Percentiles rank a stretch among this genome's conserved stretches.
Evolutionary conservation across 2,888 invertebrate species (phyloP).

Genomic region (Lasioglossum pauxillum): DNA sequence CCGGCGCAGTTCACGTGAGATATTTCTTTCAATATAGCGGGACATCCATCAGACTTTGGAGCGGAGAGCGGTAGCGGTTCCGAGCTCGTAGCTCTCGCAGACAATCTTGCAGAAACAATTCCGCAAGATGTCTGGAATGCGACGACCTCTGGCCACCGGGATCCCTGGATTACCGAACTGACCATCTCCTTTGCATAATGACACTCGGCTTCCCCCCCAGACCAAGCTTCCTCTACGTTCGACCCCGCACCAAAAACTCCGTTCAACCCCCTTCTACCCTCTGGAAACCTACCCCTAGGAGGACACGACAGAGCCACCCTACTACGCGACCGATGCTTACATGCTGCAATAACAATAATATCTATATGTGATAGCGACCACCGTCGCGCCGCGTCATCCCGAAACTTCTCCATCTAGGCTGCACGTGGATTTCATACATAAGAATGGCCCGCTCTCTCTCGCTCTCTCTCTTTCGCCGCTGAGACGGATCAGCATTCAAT

Average conservation of each 20-base stretch:
- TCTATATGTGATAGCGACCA: constrained; percentile 67
- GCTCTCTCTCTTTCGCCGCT: constrained; percentile 46
- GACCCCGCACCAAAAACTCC: constrained; percentile 61
- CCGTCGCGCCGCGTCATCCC: constrained; percentile 53
- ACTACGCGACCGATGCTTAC: constrained; percentile 50
- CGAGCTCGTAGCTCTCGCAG: constrained; percentile 59
- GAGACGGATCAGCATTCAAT: constrained; percentile 79
- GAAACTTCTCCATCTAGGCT: constrained; percentile 46
- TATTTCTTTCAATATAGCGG: constrained; percentile 83
- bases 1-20: constrained; percentile 73
- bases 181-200: constrained; percentile 84
- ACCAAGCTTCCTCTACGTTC: constrained; percentile 30
- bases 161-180: constrained; percentile 81
- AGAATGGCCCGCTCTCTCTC: constrained; percentile 58
- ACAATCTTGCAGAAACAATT: constrained; percentile 76
- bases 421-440: constrained; percentile 81
- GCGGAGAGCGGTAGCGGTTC: constrained; percentile 56
- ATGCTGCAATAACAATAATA: constrained; percentile 78
- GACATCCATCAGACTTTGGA: constrained; percentile 83
- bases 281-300: neutral
- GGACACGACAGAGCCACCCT: constrained; percentile 24
- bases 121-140: constrained; percentile 82
- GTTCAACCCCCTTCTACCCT: constrained; percentile 20
- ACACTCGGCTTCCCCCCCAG: constrained; percentile 66
- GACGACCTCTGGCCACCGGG: constrained; percentile 76